Percentiles rank a stretch among this genome's conserved stretches.
Conservation (phyloP, 2,888 invertebrate species). For the Microctonus brassicae region DNA sequence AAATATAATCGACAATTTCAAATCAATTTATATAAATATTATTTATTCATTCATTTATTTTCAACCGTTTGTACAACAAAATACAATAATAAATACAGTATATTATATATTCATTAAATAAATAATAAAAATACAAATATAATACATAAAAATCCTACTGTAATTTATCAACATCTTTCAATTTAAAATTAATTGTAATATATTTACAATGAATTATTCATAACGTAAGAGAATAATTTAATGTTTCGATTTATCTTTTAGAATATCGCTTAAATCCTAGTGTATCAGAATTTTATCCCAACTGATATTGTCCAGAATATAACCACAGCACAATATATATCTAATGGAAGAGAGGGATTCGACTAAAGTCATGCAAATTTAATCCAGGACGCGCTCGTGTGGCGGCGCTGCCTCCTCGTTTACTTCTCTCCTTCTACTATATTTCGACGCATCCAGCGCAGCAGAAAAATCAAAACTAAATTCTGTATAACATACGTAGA, state of each 20-base stretch:
- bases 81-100: no score
- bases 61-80: no score
- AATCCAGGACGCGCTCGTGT: slow-evolving; percentile 20
- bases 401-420: background rate
- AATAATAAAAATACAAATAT: no score
- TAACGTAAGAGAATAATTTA: slow-evolving; percentile 8
- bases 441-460: background rate
- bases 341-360: slow-evolving; percentile 26
- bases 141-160: no score
- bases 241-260: slow-evolving; percentile 20
- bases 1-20: no score
- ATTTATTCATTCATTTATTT: no score
- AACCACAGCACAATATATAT: slow-evolving; percentile 8
- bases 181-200: slow-evolving; percentile 8
- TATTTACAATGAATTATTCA: slow-evolving; percentile 25
- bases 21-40: background rate
- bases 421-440: background rate
- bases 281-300: slow-evolving; percentile 24
- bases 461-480: background rate
- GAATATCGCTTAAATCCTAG: slow-evolving; percentile 27
- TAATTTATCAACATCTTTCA: background rate
- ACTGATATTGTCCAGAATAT: slow-evolving; percentile 20
- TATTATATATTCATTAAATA: background rate
- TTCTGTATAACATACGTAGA: no score
- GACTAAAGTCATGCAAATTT: slow-evolving; percentile 27